These are phyloP conservation scores for Eudasyphora cyanicolor DNA, from an alignment of 2,888 invertebrate species.

Conservation along the genomic window DNA sequence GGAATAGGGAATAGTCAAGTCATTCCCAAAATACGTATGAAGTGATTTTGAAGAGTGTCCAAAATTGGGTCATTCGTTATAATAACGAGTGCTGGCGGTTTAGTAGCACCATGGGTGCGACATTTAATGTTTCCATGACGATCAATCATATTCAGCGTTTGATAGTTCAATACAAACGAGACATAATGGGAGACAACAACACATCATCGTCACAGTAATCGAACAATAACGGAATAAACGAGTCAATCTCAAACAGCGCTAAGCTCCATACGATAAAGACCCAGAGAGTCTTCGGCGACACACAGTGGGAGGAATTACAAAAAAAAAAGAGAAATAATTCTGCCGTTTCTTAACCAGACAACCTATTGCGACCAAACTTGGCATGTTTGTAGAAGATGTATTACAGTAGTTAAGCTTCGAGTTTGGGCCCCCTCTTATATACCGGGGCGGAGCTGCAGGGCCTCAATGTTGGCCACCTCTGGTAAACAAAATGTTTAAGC, in stretches of 20 bases:
- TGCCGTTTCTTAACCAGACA: no score
- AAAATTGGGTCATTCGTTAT: conserved; percentile 52
- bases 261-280: no score
- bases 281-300: no score
- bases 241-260: neutral
- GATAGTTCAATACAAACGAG: conserved; percentile 22
- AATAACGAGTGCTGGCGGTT: conserved; percentile 30
- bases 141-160: conserved; percentile 51
- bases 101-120: conserved; percentile 31
- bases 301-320: no score
- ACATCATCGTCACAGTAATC: neutral
- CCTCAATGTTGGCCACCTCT: no score
- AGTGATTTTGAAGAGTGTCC: conserved; percentile 10
- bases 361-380: no score
- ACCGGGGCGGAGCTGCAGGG: no score
- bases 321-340: no score
- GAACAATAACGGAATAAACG: neutral
- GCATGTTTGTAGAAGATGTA: no score
- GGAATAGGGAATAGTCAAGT: conserved; percentile 23
- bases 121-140: neutral
- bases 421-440: no score
- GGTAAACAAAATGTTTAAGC: no score
- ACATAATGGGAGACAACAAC: conserved; percentile 25
- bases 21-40: conserved; percentile 31
- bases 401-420: no score